These are phyloP conservation scores for Artibeus jamaicensis DNA, from an alignment of 2,797 vertebrate species.

Conservation along the genomic window DNA sequence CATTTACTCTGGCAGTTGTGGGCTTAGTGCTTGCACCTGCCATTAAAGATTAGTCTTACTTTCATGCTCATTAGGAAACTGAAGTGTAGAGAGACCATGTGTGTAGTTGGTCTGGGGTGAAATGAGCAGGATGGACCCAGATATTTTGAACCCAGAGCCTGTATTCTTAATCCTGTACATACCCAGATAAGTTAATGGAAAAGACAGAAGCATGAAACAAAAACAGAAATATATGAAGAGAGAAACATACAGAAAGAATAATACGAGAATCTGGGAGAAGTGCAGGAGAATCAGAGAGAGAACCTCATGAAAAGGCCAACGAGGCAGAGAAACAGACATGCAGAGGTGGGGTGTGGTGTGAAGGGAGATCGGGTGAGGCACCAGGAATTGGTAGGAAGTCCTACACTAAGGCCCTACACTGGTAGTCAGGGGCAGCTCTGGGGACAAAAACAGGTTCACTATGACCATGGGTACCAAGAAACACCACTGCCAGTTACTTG, in stretches of 20 bases:
- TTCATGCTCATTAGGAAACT: background rate
- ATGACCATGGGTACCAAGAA: background rate
- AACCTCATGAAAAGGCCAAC: background rate
- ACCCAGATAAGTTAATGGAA: background rate
- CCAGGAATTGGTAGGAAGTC: background rate
- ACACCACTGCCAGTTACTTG: background rate
- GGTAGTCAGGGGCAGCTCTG: background rate
- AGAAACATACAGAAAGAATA: background rate
- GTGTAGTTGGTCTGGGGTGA: background rate
- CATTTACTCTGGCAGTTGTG: background rate
- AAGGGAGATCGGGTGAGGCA: background rate
- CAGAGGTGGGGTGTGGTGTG: rapidly evolving
- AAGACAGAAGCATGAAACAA: background rate
- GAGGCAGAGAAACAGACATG: background rate
- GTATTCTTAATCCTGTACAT: background rate
- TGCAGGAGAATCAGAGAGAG: background rate
- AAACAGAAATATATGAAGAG: background rate
- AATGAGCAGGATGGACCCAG: background rate
- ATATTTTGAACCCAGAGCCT: background rate
- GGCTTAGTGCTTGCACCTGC: background rate
- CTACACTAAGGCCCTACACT: background rate
- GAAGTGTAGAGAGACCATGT: background rate
- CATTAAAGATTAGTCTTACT: background rate
- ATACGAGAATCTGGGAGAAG: background rate
- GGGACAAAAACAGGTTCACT: background rate